Evolutionary conservation across 2,888 invertebrate genomes (phyloP).

Genomic region (Ephialtes manifestator): DNA sequence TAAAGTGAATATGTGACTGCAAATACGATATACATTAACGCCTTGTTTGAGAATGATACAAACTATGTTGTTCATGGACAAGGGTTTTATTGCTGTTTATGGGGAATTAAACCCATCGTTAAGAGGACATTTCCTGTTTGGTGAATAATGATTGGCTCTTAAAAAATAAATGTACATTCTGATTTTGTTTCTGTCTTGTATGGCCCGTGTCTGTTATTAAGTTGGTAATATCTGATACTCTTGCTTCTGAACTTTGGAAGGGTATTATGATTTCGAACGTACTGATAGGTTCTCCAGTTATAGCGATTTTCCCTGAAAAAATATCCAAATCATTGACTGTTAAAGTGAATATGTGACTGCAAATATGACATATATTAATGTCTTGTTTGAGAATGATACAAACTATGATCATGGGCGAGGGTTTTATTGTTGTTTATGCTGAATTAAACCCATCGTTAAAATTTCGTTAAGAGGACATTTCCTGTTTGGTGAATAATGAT

Average conservation of each 20-base stretch:
- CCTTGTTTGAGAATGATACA: not conserved
- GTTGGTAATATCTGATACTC: no score
- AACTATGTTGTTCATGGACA: not conserved
- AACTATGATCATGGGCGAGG: not conserved
- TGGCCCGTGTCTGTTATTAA: no score
- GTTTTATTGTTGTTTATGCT: not conserved
- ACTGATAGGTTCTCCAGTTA: not conserved
- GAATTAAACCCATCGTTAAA: conserved; percentile 44
- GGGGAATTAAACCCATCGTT: conserved; percentile 24
- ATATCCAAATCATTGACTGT: conserved; percentile 60
- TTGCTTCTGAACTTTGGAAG: no score
- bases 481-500: not conserved
- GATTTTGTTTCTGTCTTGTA: no score
- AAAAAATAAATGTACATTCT: no score
- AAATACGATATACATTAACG: conserved; percentile 75
- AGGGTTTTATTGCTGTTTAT: conserved; percentile 11
- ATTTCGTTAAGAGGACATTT: conserved; percentile 13
- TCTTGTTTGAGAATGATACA: not conserved
- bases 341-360: conserved; percentile 76
- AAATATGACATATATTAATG: conserved; percentile 75
- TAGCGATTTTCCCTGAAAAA: conserved; percentile 24
- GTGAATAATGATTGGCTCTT: not conserved
- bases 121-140: not conserved
- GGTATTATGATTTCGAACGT: no score
- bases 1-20: conserved; percentile 76